Evolutionary conservation across 2,113 vertebrate genomes (phyloP), one percentile per base, ranked within the genome.

Genomic region (Protobothrops flavoviridis): DNA sequence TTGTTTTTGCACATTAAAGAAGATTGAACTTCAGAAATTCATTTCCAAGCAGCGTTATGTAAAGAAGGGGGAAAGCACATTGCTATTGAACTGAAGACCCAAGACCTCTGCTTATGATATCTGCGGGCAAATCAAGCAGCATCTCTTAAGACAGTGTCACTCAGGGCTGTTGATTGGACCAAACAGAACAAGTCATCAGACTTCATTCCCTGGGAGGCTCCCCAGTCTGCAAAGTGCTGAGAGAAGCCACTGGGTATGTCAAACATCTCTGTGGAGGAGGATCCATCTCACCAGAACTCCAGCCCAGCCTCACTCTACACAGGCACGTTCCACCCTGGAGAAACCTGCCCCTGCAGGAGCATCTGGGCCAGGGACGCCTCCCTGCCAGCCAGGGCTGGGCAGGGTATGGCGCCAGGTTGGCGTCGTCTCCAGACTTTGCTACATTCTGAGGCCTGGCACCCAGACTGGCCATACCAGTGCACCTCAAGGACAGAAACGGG

Each of bases 321-420:
- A 90, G 89, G 92, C 89, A 64, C 81, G 45, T 90, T 93, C 92
- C 92, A 86, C 92, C 89, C 92, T 93, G 81, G 92, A 90, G 81
- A 93, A 93, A 93, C 92, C 89, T 93, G 92, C 92, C 92, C 92
- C 92, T 93, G 92, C 92, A 93, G 92, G 92, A 90, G 92, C 92
- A 90, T 90, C 92, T 93, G 56, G 88, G 92, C 56, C 45, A 93
- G 55, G 64, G 92, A 87, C 89, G n/a, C 89, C 92, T 93, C 92
- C 56, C 81, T 93, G 89, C 89, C 81, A 93, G 89, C 89, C 92
- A 93, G 92, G 92, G 92, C 74, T 90, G 92, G 89, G 92, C 92
- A 53, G 89, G 90, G 56, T 48, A 64, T 11, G 92, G 92, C 92
- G 92, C 92, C 92, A 93, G 89, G 55, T 53, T 87, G 92, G 92